These are phyloP conservation scores for Ctenosaura bakeri DNA, from an alignment of 2,797 vertebrate genomes.

Conservation along the genomic window DNA sequence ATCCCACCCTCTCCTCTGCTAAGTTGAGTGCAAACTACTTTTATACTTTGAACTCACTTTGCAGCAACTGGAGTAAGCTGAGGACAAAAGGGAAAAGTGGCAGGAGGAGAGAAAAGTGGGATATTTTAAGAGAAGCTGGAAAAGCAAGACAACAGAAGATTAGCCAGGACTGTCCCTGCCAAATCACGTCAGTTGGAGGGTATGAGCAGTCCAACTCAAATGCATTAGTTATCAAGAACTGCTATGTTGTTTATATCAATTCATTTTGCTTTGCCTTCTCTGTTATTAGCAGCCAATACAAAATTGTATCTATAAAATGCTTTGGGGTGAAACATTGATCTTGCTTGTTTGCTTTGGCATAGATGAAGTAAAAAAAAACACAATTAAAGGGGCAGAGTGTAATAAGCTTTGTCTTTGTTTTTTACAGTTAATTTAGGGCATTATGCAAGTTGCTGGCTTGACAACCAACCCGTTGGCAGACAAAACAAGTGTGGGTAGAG, in stretches of 20 bases:
- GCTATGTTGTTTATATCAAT: not conserved
- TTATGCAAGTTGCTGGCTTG: conserved; percentile 10
- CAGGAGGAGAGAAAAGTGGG: too few species aligned
- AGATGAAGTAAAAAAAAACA: not conserved
- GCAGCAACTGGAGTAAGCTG: too few species aligned
- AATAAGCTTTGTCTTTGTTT: not conserved
- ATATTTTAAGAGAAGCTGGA: too few species aligned
- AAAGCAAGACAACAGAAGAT: too few species aligned
- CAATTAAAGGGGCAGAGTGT: too few species aligned
- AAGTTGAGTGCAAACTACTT: too few species aligned
- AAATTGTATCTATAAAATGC: not conserved
- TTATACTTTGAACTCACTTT: too few species aligned
- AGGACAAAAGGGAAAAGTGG: too few species aligned
- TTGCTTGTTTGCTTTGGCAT: conserved; percentile 17
- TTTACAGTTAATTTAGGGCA: not conserved
- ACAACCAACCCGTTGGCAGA: not conserved
- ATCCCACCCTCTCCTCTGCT: too few species aligned
- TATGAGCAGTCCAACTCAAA: not conserved
- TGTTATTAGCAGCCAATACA: not conserved
- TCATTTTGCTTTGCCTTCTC: not conserved
- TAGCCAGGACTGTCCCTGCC: too few species aligned
- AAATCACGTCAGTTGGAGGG: too few species aligned
- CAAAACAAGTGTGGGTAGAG: not conserved
- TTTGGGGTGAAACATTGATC: not conserved
- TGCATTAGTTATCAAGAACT: not conserved